Percentiles rank a stretch among this genome's conserved stretches.
Conservation (phyloP, 2,888 invertebrate genomes). For the Morpho achilles region DNA sequence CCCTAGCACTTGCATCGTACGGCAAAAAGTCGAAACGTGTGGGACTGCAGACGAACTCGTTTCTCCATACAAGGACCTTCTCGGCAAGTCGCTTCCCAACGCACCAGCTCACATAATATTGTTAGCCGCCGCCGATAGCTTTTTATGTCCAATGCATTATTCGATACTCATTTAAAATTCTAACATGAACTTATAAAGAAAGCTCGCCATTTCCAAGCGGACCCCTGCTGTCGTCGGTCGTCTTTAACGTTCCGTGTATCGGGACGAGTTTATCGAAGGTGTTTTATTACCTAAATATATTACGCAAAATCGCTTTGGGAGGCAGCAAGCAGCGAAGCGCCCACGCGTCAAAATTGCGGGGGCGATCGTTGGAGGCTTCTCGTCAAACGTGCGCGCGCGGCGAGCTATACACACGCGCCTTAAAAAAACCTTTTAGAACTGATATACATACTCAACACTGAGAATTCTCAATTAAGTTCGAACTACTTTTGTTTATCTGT, state of each 20-base stretch:
- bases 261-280: slow-evolving; percentile 31
- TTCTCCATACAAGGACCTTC: slow-evolving; percentile 73
- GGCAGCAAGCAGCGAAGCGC: slow-evolving; percentile 54
- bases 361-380: slow-evolving; percentile 66
- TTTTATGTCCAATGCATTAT: slow-evolving; percentile 78
- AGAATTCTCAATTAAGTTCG: slow-evolving; percentile 30
- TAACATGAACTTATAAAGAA: slow-evolving; percentile 76
- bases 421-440: slow-evolving; percentile 31
- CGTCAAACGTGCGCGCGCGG: slow-evolving; percentile 70
- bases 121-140: slow-evolving; percentile 75
- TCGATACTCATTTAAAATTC: slow-evolving; percentile 80
- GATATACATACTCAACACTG: slow-evolving; percentile 41
- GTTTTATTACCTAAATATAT: slow-evolving; percentile 61
- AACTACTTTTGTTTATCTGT: slow-evolving; percentile 26
- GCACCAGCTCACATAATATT: slow-evolving; percentile 76
- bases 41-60: slow-evolving; percentile 76
- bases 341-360: slow-evolving; percentile 73
- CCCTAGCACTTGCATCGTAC: slow-evolving; percentile 63
- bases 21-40: slow-evolving; percentile 76
- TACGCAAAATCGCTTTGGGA: slow-evolving; percentile 72
- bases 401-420: slow-evolving; percentile 63
- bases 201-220: slow-evolving; percentile 71
- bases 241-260: slow-evolving; percentile 30
- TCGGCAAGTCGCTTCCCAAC: slow-evolving; percentile 71
- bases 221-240: slow-evolving; percentile 69